Evolutionary conservation across 2,888 invertebrate genomes (phyloP), one percentile per base, ranked within the genome.

Genomic region (Scaeva pyrastri): DNA sequence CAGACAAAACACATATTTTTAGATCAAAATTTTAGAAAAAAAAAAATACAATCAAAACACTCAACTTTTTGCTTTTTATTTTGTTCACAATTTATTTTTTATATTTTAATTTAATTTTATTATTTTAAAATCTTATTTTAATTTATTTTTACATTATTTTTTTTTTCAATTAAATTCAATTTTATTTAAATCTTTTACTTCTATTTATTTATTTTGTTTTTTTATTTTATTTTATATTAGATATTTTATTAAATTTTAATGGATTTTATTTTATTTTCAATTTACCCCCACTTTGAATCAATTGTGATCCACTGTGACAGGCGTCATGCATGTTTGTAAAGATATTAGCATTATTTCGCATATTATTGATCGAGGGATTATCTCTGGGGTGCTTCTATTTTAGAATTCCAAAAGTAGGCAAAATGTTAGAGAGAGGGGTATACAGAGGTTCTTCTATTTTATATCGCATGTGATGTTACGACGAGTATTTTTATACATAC

Each of bases 291-390:
- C 1, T 23, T 66, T 4, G 0, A 19, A 4, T 14, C 5, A 2
- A 48, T 2, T 1, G 1, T 12, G 31, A 14, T 1, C 66, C 66
- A 66, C 48, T 66, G 48, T 66, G 48, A 23, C 19, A 45, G 56
- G 50, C 31, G 56, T 70, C 73, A 77, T 76, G 80, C 75, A 76
- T 81, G 81, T 75, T 70, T 68, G 72, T 21, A 66, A 71, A 60
- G 71, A 82, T 58, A 86, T 82, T 64, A 78, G 70, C 77, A 86
- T 82, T 82, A 86, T 82, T 82, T 78, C 86, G 86, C 86, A 86
- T 86, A 81, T 88, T 88, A 89, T 88, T 88, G 89, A 88, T 89
- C 88, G 88, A 88, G 77, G 88, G 88, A 89, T 89, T 88, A 89
- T 89, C 89, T 89, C 89, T 83, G 74, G 82, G 76, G 50, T 85